These are phyloP conservation scores for Masnerella sp. DNA, from an alignment of 2,888 invertebrate genomes.

Conservation along the genomic window DNA sequence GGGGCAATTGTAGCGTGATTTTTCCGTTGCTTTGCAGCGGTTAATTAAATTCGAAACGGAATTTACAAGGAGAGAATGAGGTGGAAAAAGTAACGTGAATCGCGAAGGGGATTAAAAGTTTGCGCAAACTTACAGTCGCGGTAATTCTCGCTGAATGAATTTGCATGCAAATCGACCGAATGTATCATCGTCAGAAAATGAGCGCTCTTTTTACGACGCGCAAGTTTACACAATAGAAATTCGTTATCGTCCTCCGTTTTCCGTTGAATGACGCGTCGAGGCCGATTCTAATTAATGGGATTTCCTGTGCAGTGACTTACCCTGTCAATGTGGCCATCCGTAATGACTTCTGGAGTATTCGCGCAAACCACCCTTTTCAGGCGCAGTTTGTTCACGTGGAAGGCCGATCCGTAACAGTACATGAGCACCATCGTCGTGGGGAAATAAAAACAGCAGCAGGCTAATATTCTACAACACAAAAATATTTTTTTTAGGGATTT, in stretches of 20 bases:
- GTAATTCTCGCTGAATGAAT: conserved; percentile 12
- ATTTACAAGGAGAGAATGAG: conserved; percentile 21
- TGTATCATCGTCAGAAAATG: conserved; percentile 14
- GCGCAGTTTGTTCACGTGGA: conserved; percentile 90
- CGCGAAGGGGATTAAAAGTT: conserved; percentile 30
- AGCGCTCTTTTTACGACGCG: not conserved
- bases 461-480: conserved; percentile 83
- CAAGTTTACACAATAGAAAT: not conserved
- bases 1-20: conserved; percentile 14
- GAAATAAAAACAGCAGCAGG: conserved; percentile 93
- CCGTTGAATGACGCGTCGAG: too few relatives aligned
- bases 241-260: not conserved
- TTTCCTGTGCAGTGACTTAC: conserved; percentile 71
- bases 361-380: conserved; percentile 80
- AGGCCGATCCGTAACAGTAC: conserved; percentile 94
- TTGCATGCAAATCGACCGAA: conserved; percentile 27
- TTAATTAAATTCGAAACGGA: conserved; percentile 37
- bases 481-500: too few relatives aligned
- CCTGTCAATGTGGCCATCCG: conserved; percentile 79
- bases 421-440: conserved; percentile 94
- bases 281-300: conserved; percentile 33
- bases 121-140: conserved; percentile 5
- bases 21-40: conserved; percentile 18
- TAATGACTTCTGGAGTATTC: conserved; percentile 78
- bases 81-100: conserved; percentile 24